Percentiles rank a stretch among this genome's conserved stretches.
These are phyloP conservation scores for Ecliptopera silaceata DNA, from an alignment of 2,888 invertebrate genomes.

Conservation along the genomic window DNA sequence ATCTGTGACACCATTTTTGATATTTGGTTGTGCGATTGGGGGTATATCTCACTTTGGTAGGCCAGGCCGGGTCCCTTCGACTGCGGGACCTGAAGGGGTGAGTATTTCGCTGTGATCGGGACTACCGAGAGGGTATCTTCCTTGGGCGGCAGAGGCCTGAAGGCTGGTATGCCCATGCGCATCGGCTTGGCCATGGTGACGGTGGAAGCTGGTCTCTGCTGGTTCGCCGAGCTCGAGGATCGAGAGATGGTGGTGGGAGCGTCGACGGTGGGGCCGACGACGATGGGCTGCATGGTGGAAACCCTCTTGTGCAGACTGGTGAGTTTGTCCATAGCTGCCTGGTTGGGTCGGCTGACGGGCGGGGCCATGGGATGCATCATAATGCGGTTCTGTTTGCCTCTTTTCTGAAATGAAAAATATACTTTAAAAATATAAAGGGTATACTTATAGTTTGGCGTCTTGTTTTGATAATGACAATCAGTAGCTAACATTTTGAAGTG, in stretches of 20 bases:
- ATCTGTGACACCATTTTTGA: conserved; percentile 77
- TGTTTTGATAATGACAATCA: too few species aligned
- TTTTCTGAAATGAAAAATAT: conserved; percentile 64
- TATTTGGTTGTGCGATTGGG: conserved; percentile 68
- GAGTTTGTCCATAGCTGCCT: conserved; percentile 69
- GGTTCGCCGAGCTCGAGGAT: conserved; percentile 9
- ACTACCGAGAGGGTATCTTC: conserved; percentile 81
- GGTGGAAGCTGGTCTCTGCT: conserved; percentile 42
- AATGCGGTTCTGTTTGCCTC: conserved; percentile 76
- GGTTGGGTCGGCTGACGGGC: conserved; percentile 59
- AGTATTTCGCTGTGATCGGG: conserved; percentile 67
- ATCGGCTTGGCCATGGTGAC: conserved; percentile 80
- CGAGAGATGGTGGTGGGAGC: conserved; percentile 43
- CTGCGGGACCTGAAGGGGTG: conserved; percentile 66
- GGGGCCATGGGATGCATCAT: conserved; percentile 72
- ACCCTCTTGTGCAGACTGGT: conserved; percentile 60
- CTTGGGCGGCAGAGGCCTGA: conserved; percentile 89
- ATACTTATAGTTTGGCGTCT: too few species aligned
- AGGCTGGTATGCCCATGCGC: conserved; percentile 88
- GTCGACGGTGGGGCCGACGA: conserved; percentile 61
- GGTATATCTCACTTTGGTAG: conserved; percentile 75
- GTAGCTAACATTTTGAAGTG: too few species aligned
- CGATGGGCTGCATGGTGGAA: conserved; percentile 69
- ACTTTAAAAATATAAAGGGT: too few species aligned
- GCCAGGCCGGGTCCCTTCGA: conserved; percentile 66